These are phyloP conservation scores for Henricia sp. DNA, from an alignment of 53 echinoderm and acorn worm genomes.

Conservation along the genomic window DNA sequence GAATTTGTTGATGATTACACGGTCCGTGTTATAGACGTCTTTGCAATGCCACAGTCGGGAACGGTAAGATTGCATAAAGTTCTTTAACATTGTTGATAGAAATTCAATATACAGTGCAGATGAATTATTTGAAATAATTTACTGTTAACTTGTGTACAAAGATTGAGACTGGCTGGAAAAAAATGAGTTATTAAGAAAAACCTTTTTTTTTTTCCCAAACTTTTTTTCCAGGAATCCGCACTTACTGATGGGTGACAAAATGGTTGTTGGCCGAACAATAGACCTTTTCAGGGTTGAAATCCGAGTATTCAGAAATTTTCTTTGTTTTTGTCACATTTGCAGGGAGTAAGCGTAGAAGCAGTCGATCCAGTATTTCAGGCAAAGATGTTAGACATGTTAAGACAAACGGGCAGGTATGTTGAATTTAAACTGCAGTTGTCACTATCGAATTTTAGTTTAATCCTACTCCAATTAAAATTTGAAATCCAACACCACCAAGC, in stretches of 20 bases:
- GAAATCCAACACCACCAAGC: too few relatives aligned
- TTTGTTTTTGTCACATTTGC: too few relatives aligned
- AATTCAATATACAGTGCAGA: too few relatives aligned
- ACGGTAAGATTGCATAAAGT: slow-evolving; percentile 32
- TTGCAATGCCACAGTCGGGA: slow-evolving; percentile 98
- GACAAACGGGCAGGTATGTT: slow-evolving; percentile 88
- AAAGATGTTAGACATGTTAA: slow-evolving; percentile 99
- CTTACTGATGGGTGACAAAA: too few relatives aligned
- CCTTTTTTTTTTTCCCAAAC: too few relatives aligned
- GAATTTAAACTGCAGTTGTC: too few relatives aligned
- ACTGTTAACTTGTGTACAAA: neutral
- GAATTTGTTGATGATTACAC: slow-evolving; percentile 99
- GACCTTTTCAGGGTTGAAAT: neutral
- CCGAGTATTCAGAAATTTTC: neutral
- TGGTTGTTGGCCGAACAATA: too few relatives aligned
- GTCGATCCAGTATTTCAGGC: slow-evolving; percentile 99
- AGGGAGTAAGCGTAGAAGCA: slow-evolving; percentile 99
- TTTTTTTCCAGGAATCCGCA: too few relatives aligned
- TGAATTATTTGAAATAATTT: neutral
- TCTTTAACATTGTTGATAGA: neutral
- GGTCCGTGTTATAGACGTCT: slow-evolving; percentile 95
- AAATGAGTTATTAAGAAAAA: too few relatives aligned
- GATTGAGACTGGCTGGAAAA: too few relatives aligned
- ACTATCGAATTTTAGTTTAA: too few relatives aligned
- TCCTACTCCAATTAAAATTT: too few relatives aligned